A percentile compares a stretch with the other conserved stretches of the same genome.
Evolutionary conservation across 1,140 invertebrate genomes (phyloP).

Genomic region (Penaeus chinensis): DNA sequence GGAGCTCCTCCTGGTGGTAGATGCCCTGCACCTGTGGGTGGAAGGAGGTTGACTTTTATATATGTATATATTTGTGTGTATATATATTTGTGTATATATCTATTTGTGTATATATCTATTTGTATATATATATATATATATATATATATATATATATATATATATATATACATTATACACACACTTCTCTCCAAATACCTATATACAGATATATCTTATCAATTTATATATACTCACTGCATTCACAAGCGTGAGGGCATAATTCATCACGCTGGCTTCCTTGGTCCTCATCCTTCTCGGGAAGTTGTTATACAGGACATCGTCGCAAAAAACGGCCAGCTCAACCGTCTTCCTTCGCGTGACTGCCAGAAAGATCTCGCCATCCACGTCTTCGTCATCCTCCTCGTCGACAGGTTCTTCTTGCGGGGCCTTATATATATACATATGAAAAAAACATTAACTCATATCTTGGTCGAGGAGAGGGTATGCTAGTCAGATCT

Average conservation of each 20-base stretch:
- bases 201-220: background rate
- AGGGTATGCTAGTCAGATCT: too few relatives aligned
- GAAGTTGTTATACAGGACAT: conserved; percentile 27
- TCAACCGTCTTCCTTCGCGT: conserved; percentile 19
- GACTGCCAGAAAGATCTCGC: background rate
- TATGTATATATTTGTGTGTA: background rate
- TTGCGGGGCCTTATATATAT: too few relatives aligned
- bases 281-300: conserved; percentile 3
- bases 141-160: background rate
- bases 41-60: background rate
- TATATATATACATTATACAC: conserved; percentile 3
- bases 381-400: conserved; percentile 8
- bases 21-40: conserved; percentile 45
- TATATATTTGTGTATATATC: conserved; percentile 10
- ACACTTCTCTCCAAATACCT: background rate
- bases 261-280: conserved; percentile 20
- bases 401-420: background rate
- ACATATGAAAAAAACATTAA: too few relatives aligned
- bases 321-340: conserved; percentile 45
- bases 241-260: conserved; percentile 43
- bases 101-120: background rate
- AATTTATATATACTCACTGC: conserved; percentile 30
- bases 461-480: too few relatives aligned
- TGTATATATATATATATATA: background rate
- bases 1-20: conserved; percentile 54